Evolutionary conservation across 2,113 vertebrate species (phyloP).

Genomic region (Bagarius yarrelli): DNA sequence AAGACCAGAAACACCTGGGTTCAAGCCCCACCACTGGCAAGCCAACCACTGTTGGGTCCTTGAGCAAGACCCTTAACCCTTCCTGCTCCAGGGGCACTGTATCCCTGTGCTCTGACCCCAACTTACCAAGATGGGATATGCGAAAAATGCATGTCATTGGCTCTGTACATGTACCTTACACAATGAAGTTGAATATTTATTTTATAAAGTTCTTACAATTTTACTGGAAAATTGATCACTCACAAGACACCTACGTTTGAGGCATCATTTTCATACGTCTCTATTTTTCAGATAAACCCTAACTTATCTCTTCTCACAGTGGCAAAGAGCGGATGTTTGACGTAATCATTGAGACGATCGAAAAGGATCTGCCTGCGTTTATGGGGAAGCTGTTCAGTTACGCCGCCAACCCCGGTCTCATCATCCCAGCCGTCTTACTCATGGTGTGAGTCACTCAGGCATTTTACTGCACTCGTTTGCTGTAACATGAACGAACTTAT

Average conservation of each 20-base stretch:
- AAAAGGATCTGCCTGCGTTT: slow-evolving; percentile 88
- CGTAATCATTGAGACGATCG: slow-evolving; percentile 91
- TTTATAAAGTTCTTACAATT: background rate
- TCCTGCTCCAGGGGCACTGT: no score
- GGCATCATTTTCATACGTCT: background rate
- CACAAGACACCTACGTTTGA: background rate
- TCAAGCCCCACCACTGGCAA: no score
- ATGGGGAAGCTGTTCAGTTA: slow-evolving; percentile 91
- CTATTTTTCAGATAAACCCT: background rate
- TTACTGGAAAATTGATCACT: background rate
- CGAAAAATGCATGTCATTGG: no score
- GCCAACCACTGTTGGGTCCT: no score
- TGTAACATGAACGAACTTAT: background rate
- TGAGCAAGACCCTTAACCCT: no score
- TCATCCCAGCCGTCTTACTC: slow-evolving; percentile 93
- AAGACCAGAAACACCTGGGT: no score
- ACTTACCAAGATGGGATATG: no score
- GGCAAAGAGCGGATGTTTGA: slow-evolving; percentile 93
- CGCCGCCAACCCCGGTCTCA: slow-evolving; percentile 91
- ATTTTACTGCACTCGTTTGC: no score
- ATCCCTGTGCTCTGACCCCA: no score
- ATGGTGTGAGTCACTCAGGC: slow-evolving; percentile 87
- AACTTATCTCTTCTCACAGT: slow-evolving; percentile 63
- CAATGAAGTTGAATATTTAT: no score
- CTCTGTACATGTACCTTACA: no score